A percentile compares a stretch with the other conserved stretches of the same genome.
Evolutionary conservation across 2,113 vertebrate genomes (phyloP).

Genomic region (Jaculus jaculus): DNA sequence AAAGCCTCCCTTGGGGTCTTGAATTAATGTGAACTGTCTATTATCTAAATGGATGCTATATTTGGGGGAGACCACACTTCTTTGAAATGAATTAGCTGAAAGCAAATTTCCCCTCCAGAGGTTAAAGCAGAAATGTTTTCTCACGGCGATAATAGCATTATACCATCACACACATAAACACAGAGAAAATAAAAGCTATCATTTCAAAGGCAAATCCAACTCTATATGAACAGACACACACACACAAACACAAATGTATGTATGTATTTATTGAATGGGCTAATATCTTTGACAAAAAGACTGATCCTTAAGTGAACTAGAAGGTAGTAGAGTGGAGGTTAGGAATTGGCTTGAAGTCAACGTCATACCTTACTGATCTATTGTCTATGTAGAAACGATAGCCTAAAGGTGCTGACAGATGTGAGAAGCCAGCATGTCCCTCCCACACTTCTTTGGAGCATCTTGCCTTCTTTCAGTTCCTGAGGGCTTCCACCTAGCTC

Average conservation of each 20-base stretch:
- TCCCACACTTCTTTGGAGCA: background rate
- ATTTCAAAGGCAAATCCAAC: background rate
- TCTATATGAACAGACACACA: background rate
- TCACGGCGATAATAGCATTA: background rate
- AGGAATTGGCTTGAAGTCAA: background rate
- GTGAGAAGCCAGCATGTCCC: background rate
- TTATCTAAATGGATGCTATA: background rate
- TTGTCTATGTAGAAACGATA: background rate
- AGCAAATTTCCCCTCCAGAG: background rate
- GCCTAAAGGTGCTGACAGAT: background rate
- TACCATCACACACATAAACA: background rate
- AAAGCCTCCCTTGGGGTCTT: background rate
- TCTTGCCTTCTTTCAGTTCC: background rate
- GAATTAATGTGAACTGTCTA: background rate
- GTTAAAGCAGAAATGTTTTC: conserved; percentile 8
- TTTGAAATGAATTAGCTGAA: conserved; percentile 24
- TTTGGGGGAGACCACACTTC: background rate
- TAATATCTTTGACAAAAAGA: background rate
- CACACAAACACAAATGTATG: too few species aligned
- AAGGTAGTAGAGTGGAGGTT: background rate
- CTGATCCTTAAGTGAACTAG: background rate
- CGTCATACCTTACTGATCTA: background rate
- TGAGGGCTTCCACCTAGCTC: background rate
- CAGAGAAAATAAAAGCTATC: background rate
- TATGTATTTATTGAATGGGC: background rate